Percentiles rank a stretch among this genome's conserved stretches.
These are phyloP conservation scores for Rana temporaria DNA, from an alignment of 2,113 vertebrate genomes.

Conservation along the genomic window DNA sequence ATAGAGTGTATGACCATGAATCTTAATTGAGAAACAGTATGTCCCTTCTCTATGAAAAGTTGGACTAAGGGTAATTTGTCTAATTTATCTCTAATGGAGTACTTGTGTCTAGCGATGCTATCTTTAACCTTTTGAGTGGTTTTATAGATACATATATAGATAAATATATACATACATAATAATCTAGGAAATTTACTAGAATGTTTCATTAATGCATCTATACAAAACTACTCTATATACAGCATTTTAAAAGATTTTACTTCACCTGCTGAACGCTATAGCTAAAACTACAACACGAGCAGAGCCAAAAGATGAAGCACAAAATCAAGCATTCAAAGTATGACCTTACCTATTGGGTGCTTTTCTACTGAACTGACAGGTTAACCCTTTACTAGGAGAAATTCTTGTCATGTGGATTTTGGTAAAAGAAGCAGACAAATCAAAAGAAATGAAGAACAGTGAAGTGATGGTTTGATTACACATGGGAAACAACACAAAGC, in stretches of 20 bases:
- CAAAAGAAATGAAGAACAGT: background rate
- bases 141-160: no score
- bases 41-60: no score
- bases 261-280: background rate
- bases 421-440: background rate
- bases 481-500: constrained; percentile 42
- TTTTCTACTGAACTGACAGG: constrained; percentile 1
- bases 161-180: no score
- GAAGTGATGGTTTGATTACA: constrained; percentile 22
- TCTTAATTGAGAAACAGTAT: no score
- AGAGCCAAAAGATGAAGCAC: background rate
- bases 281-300: background rate
- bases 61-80: no score
- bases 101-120: no score
- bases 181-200: no score
- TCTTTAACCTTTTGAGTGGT: no score
- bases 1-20: no score
- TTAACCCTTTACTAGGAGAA: constrained; percentile 14
- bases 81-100: no score
- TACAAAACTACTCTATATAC: no score
- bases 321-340: background rate
- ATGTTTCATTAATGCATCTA: no score
- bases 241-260: background rate
- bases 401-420: background rate
- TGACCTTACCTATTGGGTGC: background rate